Base-by-base conservation (phyloP, 2,113 vertebrate species). In the Porphyrio hochstetteri region DNA sequence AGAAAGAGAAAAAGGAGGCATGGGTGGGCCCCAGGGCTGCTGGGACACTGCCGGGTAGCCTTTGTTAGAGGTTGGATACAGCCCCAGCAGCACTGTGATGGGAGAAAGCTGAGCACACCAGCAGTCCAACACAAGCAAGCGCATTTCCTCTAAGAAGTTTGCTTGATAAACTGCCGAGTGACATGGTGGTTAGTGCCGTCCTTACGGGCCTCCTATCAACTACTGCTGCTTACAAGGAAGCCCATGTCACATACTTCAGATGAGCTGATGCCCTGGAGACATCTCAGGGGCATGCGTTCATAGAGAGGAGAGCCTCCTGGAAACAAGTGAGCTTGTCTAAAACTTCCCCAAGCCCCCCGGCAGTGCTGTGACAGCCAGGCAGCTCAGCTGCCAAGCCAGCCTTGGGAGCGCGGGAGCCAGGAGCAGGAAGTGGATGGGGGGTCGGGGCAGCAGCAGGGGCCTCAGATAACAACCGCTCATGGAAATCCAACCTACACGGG, bases 161-260 rank as follows among this genome's bases (percentile, higher is more conserved):
- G 94, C 57, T 55, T 44, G 42, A 86, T 97, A 16, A 79, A 84
- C 57, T 95, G 79, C 75, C 90, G 95, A 97, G 76, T 97, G 98
- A 98, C 94, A 86, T 24, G 3, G 79, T 57, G 29, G 72, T 95
- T 87, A 89, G 10, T 25, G 31, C 23, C 5, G 4, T 95, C 76
- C 57, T 82, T 42, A 82, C 16, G 90, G 94, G 77, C 96, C 94
- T 86, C 50, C 14, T 38, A 0, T 70, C 59, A 77, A 40, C 81
- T 87, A 69, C 95, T 90, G 94, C 90, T 92, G 82, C 96, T 94
- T 93, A 96, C 96, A 91, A 88, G 92, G 85, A 95, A 97, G 84
- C 75, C 68, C 40, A 2, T 64, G 15, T 85, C 72, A 53, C 65
- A 44, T 61, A 69, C 74, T 36, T 90, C 60, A 90, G 63, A 53